Evolutionary conservation across 2,113 vertebrate genomes (phyloP), one percentile per base, ranked within the genome.

Genomic region (Chiloscyllium plagiosum): DNA sequence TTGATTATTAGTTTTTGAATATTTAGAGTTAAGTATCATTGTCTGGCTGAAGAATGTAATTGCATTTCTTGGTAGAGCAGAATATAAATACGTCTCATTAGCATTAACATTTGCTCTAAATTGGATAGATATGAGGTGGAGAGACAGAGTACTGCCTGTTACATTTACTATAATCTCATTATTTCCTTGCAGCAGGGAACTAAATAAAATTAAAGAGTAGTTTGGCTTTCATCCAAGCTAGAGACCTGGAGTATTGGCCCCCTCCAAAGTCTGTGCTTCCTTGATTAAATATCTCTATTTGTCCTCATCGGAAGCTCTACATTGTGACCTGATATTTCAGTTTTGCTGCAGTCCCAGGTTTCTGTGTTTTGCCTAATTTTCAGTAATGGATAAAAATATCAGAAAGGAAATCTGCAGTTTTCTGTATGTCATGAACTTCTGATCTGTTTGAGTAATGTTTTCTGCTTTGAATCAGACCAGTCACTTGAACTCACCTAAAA

Each of bases 21-120:
- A 20, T 52, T 95, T 72, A 17, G 68, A 76, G 26, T 52, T 47
- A 72, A 72, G 47, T 26, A 95, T 95, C 47, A 70, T 24, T 33
- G 69, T 50, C 69, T 72, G 10, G 22, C 37, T 83, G 52, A 68
- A 42, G 42, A 96, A 86, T 61, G 95, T 90, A 90, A 96, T 96
- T 90, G 47, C 33, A 72, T 87, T 37, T 69, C 66, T 47, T 89
- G 20, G 68, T 72, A 90, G 66, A 29, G 76, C 37, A 61, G 95
- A 70, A 90, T 90, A 90, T 96, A 87, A 96, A 92, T 96, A 90
- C 76, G 47, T 52, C 95, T 93, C 70, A 92, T 90, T 90, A 96
- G 95, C 66, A 10, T 87, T 72, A 90, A 86, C 87, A 26, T 22
- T 96, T 47, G 66, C 69, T 89, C 37, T 69, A 52, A 76, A 89